Percentiles rank a stretch among this genome's conserved stretches.
Conservation (phyloP, 92 coral and sea anemone species). For the Epizoanthus rinbou region DNA sequence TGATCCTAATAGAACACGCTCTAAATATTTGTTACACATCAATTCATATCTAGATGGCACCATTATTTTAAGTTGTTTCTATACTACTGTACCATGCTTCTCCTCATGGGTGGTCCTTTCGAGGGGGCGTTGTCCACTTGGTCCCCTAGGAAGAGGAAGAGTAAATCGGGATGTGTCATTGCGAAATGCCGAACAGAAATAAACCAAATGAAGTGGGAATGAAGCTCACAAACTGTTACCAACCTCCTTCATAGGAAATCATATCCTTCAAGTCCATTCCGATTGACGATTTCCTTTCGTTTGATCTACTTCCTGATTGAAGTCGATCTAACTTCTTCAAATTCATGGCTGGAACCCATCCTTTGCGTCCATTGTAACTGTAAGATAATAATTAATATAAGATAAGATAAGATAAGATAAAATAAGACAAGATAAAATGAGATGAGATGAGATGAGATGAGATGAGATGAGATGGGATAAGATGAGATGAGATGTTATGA, state of each 20-base stretch:
- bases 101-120: constrained; percentile 34
- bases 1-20: too few relatives aligned
- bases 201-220: background rate
- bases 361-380: constrained; percentile 54
- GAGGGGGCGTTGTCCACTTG: background rate
- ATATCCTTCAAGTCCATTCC: background rate
- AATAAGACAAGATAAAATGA: too few relatives aligned
- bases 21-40: too few relatives aligned
- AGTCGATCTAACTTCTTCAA: constrained; percentile 42
- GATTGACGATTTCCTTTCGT: background rate
- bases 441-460: too few relatives aligned
- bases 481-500: too few relatives aligned
- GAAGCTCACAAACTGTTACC: background rate
- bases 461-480: too few relatives aligned
- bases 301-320: background rate
- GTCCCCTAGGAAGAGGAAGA: background rate
- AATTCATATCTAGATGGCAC: too few relatives aligned
- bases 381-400: background rate
- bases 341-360: constrained; percentile 73
- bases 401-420: background rate
- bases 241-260: background rate
- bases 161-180: background rate
- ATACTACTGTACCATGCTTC: constrained; percentile 30
- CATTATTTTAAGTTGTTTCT: background rate
- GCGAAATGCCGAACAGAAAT: background rate